Conservation (phyloP, 2,797 vertebrate genomes). For the Hybognathus amarus region DNA sequence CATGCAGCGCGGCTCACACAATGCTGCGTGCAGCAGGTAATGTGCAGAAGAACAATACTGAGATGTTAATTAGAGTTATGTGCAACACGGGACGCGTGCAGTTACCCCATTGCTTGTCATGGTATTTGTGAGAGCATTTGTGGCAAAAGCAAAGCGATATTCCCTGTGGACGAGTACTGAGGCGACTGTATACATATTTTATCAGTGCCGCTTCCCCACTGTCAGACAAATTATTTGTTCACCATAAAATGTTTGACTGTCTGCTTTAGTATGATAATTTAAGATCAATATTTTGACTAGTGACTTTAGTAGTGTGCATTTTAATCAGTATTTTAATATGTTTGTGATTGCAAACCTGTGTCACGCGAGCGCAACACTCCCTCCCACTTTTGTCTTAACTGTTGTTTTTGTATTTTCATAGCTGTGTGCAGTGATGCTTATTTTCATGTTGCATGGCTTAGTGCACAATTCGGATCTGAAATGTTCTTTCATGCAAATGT, state of each 20-base stretch:
- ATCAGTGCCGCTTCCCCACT: conserved; percentile 28
- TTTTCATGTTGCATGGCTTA: conserved; percentile 53
- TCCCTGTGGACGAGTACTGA: conserved; percentile 14
- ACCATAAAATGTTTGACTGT: conserved; percentile 18
- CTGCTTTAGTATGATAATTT: neutral
- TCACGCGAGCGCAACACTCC: neutral
- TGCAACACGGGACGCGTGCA: conserved; percentile 51
- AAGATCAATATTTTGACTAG: conserved; percentile 7
- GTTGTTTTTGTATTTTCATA: conserved; percentile 13
- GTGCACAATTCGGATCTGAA: conserved; percentile 62
- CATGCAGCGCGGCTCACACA: conserved; percentile 38
- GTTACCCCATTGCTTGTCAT: conserved; percentile 51
- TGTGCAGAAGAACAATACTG: conserved; percentile 55
- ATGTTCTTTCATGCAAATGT: conserved; percentile 65
- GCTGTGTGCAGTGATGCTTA: conserved; percentile 52
- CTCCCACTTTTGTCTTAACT: conserved; percentile 19
- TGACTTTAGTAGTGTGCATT: neutral
- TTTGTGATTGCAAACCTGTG: neutral
- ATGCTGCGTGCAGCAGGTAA: conserved; percentile 54
- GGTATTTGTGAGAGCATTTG: conserved; percentile 46
- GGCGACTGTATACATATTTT: conserved; percentile 41
- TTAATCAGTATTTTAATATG: neutral
- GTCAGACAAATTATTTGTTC: conserved; percentile 42
- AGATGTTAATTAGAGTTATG: conserved; percentile 64
- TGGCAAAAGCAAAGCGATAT: conserved; percentile 43